phyloP scores from a whole-genome alignment of 2,888 invertebrate genomes.

The Busseola fusca region DNA sequence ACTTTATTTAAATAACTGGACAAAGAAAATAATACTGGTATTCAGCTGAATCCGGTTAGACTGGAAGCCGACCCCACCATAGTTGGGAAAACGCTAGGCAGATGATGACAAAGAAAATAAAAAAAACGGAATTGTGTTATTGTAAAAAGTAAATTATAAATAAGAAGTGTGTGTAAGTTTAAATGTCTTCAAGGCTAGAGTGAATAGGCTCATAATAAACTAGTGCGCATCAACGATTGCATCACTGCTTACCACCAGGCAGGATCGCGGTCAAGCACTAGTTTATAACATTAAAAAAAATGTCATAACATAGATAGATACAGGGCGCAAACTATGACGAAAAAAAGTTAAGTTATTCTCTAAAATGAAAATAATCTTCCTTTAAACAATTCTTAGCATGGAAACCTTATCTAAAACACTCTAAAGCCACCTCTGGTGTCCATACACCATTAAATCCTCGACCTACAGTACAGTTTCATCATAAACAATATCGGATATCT shows the following conservation, averaged over 20 bases:
- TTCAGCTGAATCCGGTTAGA: too few relatives aligned
- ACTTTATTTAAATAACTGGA: conserved; percentile 21
- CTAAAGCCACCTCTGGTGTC: background rate
- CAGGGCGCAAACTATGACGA: background rate
- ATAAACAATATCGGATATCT: conserved; percentile 55
- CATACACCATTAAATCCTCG: background rate
- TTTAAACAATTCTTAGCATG: background rate
- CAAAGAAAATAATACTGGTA: background rate
- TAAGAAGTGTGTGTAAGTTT: too few relatives aligned
- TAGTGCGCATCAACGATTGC: too few relatives aligned
- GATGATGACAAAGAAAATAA: background rate
- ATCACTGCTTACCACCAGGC: too few relatives aligned
- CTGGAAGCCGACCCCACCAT: too few relatives aligned
- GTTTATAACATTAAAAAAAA: too few relatives aligned
- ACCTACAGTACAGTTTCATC: conserved; percentile 23
- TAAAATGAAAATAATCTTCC: background rate
- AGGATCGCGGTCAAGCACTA: too few relatives aligned
- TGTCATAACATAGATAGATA: background rate
- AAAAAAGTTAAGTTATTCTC: too few relatives aligned
- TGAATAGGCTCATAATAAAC: too few relatives aligned
- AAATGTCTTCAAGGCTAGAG: too few relatives aligned
- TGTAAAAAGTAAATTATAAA: background rate
- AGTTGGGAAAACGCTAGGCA: too few relatives aligned
- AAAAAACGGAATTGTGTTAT: background rate
- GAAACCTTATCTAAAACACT: background rate